A percentile compares a stretch with the other conserved stretches of the same genome.
Evolutionary conservation across 2,113 vertebrate genomes (phyloP).

Genomic region (zebrafish (Danio rerio)): GRCz12tu NC_133179.1:12017001-12017500

Average conservation of each 20-base stretch:
- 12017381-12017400: no score
- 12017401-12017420: no score
- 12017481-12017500: no score
- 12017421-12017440: no score
- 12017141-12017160: slow-evolving; percentile 54
- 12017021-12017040: slow-evolving; percentile 58
- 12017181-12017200: slow-evolving; percentile 46
- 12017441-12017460: no score
- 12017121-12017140: slow-evolving; percentile 42
- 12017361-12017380: no score
- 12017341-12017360: no score
- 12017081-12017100: slow-evolving; percentile 45
- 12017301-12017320: background rate
- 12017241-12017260: slow-evolving; percentile 33
- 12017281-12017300: background rate
- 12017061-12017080: slow-evolving; percentile 50
- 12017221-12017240: slow-evolving; percentile 31
- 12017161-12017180: slow-evolving; percentile 41
- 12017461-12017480: no score
- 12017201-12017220: slow-evolving; percentile 48
- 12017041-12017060: slow-evolving; percentile 51
- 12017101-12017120: slow-evolving; percentile 45
- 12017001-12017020: slow-evolving; percentile 31
- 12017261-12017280: background rate
- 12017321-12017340: no score